These are phyloP conservation scores for Nomada goodeniana DNA, from an alignment of 2,888 invertebrate genomes.

Conservation along the genomic window DNA sequence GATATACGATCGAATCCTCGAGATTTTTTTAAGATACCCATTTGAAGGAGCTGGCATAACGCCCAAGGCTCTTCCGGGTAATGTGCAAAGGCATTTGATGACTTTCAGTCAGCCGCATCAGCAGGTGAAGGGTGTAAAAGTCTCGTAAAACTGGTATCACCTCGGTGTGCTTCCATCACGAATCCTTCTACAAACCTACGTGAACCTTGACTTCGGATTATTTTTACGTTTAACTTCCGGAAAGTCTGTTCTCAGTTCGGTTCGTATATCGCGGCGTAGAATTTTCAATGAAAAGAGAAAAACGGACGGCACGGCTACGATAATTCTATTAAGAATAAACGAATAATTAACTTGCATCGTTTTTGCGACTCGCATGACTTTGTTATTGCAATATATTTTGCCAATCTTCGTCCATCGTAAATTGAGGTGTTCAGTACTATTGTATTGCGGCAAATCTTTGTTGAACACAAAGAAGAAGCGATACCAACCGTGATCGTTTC, in stretches of 20 bases:
- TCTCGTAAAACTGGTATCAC: constrained; percentile 58
- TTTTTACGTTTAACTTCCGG: constrained; percentile 10
- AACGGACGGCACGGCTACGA: too few relatives aligned
- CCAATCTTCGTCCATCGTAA: not conserved
- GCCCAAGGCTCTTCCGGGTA: constrained; percentile 62
- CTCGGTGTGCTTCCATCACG: constrained; percentile 30
- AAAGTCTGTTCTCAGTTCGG: not conserved
- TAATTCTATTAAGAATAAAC: too few relatives aligned
- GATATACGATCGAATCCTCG: constrained; percentile 55
- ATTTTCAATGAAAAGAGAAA: too few relatives aligned
- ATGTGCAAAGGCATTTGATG: constrained; percentile 44
- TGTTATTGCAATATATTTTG: too few relatives aligned
- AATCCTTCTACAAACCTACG: constrained; percentile 8
- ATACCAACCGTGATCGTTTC: not conserved
- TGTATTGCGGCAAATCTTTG: too few relatives aligned
- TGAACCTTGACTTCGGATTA: constrained; percentile 47
- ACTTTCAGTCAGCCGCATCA: constrained; percentile 43
- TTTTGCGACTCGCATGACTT: too few relatives aligned
- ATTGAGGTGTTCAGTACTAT: too few relatives aligned
- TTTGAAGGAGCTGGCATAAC: constrained; percentile 31
- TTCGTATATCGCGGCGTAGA: too few relatives aligned
- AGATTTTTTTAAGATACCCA: constrained; percentile 29
- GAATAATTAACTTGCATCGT: too few relatives aligned
- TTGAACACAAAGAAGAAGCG: too few relatives aligned
- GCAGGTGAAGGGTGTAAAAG: constrained; percentile 53